phyloP scores from a whole-genome alignment of 1,140 invertebrate genomes.

The Globodera ellingtonae region DNA sequence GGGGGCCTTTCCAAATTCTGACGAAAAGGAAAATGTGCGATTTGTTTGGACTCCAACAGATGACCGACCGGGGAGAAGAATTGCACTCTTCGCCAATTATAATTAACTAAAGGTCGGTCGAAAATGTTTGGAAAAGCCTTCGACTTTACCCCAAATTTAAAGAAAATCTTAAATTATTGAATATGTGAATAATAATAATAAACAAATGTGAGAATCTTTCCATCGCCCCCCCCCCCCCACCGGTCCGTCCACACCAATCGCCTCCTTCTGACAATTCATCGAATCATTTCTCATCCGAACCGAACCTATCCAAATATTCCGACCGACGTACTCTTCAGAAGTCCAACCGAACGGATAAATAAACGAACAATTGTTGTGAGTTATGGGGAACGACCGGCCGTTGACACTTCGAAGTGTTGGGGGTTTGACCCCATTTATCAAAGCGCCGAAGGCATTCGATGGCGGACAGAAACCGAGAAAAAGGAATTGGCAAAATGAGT shows the following conservation, averaged over 20 bases:
- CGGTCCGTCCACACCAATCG: background rate
- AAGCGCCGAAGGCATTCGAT: background rate
- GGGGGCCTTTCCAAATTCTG: too few relatives aligned
- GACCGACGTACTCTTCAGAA: background rate
- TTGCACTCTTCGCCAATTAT: too few relatives aligned
- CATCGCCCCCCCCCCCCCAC: too few relatives aligned
- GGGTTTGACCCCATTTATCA: slow-evolving; percentile 9
- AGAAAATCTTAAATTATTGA: too few relatives aligned
- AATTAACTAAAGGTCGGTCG: too few relatives aligned
- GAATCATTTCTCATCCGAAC: background rate
- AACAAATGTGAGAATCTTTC: too few relatives aligned
- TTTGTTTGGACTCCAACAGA: too few relatives aligned
- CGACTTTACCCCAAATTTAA: too few relatives aligned
- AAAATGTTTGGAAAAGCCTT: too few relatives aligned
- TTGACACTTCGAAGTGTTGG: background rate
- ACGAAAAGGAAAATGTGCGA: too few relatives aligned
- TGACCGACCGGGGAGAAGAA: too few relatives aligned
- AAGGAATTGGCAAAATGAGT: background rate
- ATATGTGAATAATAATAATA: too few relatives aligned
- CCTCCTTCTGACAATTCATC: background rate
- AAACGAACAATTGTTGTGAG: slow-evolving; percentile 1
- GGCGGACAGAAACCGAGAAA: background rate
- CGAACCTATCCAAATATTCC: background rate
- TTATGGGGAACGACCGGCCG: background rate
- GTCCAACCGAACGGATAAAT: background rate